Percentiles rank a stretch among this genome's conserved stretches.
Evolutionary conservation across 2,888 invertebrate genomes (phyloP).

Genomic region (Cetonia aurata): DNA sequence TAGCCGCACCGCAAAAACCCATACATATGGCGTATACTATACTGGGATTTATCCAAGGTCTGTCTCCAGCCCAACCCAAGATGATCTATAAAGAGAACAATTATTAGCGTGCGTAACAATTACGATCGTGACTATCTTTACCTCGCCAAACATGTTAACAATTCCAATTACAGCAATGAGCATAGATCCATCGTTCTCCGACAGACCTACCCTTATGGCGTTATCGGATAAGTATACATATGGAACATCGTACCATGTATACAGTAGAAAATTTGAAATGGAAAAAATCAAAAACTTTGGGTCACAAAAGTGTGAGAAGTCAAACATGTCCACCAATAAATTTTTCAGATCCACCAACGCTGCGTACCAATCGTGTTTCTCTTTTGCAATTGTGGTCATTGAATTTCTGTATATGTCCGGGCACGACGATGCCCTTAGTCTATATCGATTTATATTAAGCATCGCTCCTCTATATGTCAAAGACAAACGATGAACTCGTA

Average conservation of each 20-base stretch:
- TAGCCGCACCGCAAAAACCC: slow-evolving; percentile 77
- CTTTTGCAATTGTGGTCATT: slow-evolving; percentile 87
- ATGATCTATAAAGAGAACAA: slow-evolving; percentile 72
- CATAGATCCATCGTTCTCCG: slow-evolving; percentile 81
- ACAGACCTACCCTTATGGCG: slow-evolving; percentile 79
- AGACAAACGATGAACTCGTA: slow-evolving; percentile 81
- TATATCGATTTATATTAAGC: slow-evolving; percentile 83
- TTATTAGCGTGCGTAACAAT: background rate
- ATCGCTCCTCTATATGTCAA: slow-evolving; percentile 84
- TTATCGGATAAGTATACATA: slow-evolving; percentile 92
- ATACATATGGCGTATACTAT: slow-evolving; percentile 87
- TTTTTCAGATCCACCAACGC: slow-evolving; percentile 85
- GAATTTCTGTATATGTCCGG: slow-evolving; percentile 91
- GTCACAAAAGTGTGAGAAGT: slow-evolving; percentile 84
- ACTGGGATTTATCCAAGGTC: slow-evolving; percentile 80
- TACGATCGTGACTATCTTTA: slow-evolving; percentile 54
- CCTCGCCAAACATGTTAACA: slow-evolving; percentile 90
- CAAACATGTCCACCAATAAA: slow-evolving; percentile 81
- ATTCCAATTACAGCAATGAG: slow-evolving; percentile 90
- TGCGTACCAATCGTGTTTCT: slow-evolving; percentile 81
- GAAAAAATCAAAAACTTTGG: slow-evolving; percentile 83
- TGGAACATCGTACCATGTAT: slow-evolving; percentile 94
- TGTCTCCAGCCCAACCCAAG: slow-evolving; percentile 90
- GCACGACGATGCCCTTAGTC: slow-evolving; percentile 87
- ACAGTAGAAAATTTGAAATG: slow-evolving; percentile 89